phyloP scores from a whole-genome alignment of 2,888 invertebrate genomes.

The Coelinius sp. region DNA sequence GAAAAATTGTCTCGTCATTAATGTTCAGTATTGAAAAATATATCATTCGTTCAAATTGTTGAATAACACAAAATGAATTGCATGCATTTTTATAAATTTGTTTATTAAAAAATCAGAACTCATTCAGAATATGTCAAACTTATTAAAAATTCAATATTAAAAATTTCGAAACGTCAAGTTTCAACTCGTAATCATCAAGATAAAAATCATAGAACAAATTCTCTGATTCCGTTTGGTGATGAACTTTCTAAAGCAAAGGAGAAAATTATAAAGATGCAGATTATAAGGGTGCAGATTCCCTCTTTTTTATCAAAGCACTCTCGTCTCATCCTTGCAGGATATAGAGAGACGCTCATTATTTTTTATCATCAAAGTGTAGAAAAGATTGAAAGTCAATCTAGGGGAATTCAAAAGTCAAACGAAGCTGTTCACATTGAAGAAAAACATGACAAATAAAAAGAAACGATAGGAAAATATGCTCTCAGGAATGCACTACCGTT shows the following conservation, averaged over 20 bases:
- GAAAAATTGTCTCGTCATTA: not conserved
- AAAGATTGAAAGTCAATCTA: not conserved
- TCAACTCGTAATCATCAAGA: no score
- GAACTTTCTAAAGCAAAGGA: no score
- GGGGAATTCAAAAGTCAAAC: not conserved
- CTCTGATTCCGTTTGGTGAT: no score
- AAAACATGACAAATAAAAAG: not conserved
- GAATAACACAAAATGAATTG: no score
- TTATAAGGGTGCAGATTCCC: not conserved
- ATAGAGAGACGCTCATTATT: not conserved
- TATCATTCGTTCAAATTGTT: no score
- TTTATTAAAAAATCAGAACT: no score
- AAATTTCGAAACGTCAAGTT: no score
- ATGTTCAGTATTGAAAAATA: not conserved
- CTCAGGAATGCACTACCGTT: conserved; percentile 22
- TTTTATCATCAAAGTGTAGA: not conserved
- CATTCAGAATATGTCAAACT: no score
- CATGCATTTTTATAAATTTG: no score
- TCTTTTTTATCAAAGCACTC: not conserved
- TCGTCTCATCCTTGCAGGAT: not conserved
- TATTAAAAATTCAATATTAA: no score
- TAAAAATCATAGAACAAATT: no score
- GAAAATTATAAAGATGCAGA: no score
- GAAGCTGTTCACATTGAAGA: not conserved
- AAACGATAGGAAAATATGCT: not conserved